Base-by-base conservation (phyloP, 2,888 invertebrate species). In the Cataglyphis altisquamis region DNA sequence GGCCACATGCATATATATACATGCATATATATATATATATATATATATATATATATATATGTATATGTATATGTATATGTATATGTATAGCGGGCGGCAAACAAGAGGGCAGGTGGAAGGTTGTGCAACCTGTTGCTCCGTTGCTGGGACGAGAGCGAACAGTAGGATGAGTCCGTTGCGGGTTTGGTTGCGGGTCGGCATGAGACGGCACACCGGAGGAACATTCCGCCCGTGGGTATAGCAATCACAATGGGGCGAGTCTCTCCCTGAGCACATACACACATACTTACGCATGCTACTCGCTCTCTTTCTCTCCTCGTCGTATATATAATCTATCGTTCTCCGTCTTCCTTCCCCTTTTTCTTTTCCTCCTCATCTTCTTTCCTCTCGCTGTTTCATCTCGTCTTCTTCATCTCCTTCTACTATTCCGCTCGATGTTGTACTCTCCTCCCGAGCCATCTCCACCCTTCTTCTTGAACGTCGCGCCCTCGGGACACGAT, bases 401-500 rank as follows among this genome's bases (percentile, higher is more conserved):
- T 81, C 78, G 75, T 83, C 60, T 75, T 78, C 88, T 64, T 81
- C 80, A 36, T 83, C 82, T 57, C 9, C 68, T 62, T 68, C 48
- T 60, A 25, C 78, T 6, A 32, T 48, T 77, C 70, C 74, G 62
- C 64, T 89, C 83, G 89, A 84, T 86, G 84, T 85, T 82, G 84
- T 80, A 86, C 87, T 88, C 87, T 84, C 82, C 83, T 83, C 66
- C 73, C 74, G 83, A 77, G 80, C 67, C 83, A 81, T 84, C 82
- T 81, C 81, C 84, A 57, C 78, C 83, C 83, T 82, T 81, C 74
- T 84, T 84, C 87, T 89, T 82, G 89, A 88, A 92, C 92, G 90
- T 90, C 90, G 91, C 91, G 91, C 94, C 94, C 94, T 90, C 92
- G 86, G 93, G 94, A 93, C 91, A 93, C 91, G 94, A 94, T 94